Conservation (phyloP, 2,888 invertebrate genomes). For the Chrysina gloriosa region DNA sequence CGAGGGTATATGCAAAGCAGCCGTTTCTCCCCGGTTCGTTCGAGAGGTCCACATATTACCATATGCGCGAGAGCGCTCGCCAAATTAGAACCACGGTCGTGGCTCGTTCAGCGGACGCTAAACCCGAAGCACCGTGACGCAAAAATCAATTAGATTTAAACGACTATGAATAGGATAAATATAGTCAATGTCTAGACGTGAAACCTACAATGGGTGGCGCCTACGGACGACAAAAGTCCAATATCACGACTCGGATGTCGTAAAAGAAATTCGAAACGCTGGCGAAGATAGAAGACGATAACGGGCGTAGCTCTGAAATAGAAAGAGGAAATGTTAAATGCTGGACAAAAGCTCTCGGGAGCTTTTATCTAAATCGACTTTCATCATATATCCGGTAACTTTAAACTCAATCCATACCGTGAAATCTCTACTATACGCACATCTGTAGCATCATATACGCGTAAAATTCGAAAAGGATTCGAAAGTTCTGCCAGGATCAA, state of each 20-base stretch:
- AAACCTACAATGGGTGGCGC: slow-evolving; percentile 33
- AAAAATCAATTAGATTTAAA: slow-evolving; percentile 35
- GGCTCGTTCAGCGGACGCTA: slow-evolving; percentile 16
- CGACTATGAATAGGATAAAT: slow-evolving; percentile 20
- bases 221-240: background rate
- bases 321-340: too few species aligned
- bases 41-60: background rate
- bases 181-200: slow-evolving; percentile 29
- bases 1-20: background rate
- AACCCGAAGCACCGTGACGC: background rate
- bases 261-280: slow-evolving; percentile 16
- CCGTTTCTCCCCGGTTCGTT: background rate
- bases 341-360: too few species aligned
- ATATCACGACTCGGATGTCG: slow-evolving; percentile 15
- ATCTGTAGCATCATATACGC: too few species aligned
- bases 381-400: too few species aligned
- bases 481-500: too few species aligned
- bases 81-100: background rate
- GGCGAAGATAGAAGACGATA: background rate
- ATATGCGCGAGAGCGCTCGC: background rate
- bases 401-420: too few species aligned
- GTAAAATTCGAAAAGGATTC: too few species aligned
- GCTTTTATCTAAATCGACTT: too few species aligned
- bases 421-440: too few species aligned
- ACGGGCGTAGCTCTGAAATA: too few species aligned